These are phyloP conservation scores for Sarcophaga variegata DNA, from an alignment of 2,888 invertebrate genomes.

Conservation along the genomic window DNA sequence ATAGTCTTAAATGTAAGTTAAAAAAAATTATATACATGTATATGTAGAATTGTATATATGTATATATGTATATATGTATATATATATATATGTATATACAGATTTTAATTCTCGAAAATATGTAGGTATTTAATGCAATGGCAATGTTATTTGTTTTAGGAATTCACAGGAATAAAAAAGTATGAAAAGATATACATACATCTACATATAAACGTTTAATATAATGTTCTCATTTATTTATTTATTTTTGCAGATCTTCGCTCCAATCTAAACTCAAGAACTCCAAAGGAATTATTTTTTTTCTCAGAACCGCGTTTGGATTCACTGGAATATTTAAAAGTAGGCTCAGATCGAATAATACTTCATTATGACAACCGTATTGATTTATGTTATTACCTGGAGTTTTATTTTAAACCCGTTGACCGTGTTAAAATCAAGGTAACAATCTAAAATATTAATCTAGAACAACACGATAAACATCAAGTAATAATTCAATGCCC, in stretches of 20 bases:
- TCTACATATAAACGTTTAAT: too few relatives aligned
- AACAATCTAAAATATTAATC: constrained; percentile 40
- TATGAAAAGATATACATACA: too few relatives aligned
- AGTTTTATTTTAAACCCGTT: constrained; percentile 73
- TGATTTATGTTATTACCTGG: constrained; percentile 81
- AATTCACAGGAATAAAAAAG: too few relatives aligned
- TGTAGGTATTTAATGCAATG: too few relatives aligned
- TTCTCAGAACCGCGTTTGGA: constrained; percentile 85
- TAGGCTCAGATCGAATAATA: constrained; percentile 83
- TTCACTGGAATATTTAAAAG: constrained; percentile 85
- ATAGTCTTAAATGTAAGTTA: constrained; percentile 86
- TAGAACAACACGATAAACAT: not conserved
- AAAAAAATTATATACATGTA: too few relatives aligned
- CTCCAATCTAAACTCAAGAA: constrained; percentile 71
- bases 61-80: too few relatives aligned
- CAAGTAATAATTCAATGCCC: not conserved
- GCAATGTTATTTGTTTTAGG: too few relatives aligned
- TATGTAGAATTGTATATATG: too few relatives aligned
- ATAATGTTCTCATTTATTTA: not conserved
- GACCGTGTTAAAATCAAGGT: constrained; percentile 71
- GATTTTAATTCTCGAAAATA: too few relatives aligned
- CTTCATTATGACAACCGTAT: constrained; percentile 84
- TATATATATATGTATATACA: too few relatives aligned
- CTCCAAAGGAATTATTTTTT: constrained; percentile 80
- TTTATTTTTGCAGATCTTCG: constrained; percentile 73